These are phyloP conservation scores for Odontocolon sp. DNA, from an alignment of 2,888 invertebrate genomes.

Conservation along the genomic window DNA sequence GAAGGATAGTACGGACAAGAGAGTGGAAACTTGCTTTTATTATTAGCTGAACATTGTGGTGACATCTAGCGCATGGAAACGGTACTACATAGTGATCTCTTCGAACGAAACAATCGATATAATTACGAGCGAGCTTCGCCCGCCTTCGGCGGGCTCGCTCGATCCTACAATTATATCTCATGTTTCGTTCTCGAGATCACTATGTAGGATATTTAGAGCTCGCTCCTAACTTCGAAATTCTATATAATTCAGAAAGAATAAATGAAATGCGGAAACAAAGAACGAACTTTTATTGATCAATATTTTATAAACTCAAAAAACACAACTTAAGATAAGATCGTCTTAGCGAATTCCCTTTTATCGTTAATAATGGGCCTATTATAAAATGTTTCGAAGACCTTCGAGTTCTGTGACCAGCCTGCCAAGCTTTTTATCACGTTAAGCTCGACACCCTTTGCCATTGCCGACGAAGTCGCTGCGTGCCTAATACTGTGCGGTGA, in stretches of 20 bases:
- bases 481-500: constrained; percentile 29
- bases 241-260: neutral
- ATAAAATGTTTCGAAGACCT: constrained; percentile 19
- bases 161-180: neutral
- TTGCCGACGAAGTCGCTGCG: constrained; percentile 30
- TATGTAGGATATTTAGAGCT: constrained; percentile 8
- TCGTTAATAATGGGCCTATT: constrained; percentile 1
- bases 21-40: too few relatives aligned
- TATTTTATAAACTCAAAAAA: neutral
- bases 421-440: constrained; percentile 23
- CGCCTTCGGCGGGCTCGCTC: constrained; percentile 4
- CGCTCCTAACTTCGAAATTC: neutral
- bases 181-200: too few relatives aligned
- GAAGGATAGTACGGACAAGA: too few relatives aligned
- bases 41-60: too few relatives aligned
- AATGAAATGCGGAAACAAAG: too few relatives aligned
- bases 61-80: too few relatives aligned
- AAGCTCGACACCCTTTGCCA: constrained; percentile 33
- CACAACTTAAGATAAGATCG: neutral
- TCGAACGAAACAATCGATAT: constrained; percentile 19
- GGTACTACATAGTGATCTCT: constrained; percentile 12
- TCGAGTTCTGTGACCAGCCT: constrained; percentile 33
- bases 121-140: constrained; percentile 7
- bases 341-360: constrained; percentile 3
- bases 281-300: neutral